Percentiles rank a stretch among this genome's conserved stretches.
Evolutionary conservation across 2,888 invertebrate species (phyloP).

Genomic region (Lithosia quadra): DNA sequence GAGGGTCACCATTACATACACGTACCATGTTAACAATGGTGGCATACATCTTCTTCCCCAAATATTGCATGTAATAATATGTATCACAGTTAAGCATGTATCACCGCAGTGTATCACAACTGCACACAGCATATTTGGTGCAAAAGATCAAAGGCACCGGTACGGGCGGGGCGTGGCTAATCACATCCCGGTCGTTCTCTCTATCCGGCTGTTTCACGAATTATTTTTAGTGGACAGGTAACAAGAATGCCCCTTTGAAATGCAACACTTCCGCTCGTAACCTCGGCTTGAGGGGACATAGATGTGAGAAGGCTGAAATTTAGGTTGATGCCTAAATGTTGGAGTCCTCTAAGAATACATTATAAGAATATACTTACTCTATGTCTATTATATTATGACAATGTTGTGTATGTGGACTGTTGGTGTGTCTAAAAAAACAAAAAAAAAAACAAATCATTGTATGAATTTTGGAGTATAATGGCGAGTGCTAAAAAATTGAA

Average conservation of each 20-base stretch:
- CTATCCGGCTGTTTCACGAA: constrained; percentile 64
- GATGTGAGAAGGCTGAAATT: constrained; percentile 31
- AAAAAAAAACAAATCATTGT: too few relatives aligned
- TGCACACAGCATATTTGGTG: constrained; percentile 59
- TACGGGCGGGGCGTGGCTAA: constrained; percentile 67
- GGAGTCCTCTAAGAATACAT: constrained; percentile 4
- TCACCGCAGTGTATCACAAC: constrained; percentile 39
- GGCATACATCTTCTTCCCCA: background rate
- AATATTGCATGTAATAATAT: constrained; percentile 30
- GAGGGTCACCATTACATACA: too few relatives aligned
- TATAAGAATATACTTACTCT: too few relatives aligned
- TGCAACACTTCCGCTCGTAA: constrained; percentile 84
- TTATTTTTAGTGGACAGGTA: constrained; percentile 84
- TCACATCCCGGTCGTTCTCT: constrained; percentile 63
- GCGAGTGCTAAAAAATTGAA: too few relatives aligned
- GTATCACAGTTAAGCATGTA: constrained; percentile 12
- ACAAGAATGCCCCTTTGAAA: constrained; percentile 86
- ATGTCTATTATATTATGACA: too few relatives aligned
- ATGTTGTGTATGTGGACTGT: too few relatives aligned
- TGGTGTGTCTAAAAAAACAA: background rate
- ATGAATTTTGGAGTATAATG: too few relatives aligned
- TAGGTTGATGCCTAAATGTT: constrained; percentile 42
- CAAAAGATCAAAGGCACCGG: constrained; percentile 68
- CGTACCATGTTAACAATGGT: too few relatives aligned
- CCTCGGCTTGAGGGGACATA: constrained; percentile 58